Evolutionary conservation across 2,888 invertebrate species (phyloP).

Genomic region (Phragmatobia fuliginosa): DNA sequence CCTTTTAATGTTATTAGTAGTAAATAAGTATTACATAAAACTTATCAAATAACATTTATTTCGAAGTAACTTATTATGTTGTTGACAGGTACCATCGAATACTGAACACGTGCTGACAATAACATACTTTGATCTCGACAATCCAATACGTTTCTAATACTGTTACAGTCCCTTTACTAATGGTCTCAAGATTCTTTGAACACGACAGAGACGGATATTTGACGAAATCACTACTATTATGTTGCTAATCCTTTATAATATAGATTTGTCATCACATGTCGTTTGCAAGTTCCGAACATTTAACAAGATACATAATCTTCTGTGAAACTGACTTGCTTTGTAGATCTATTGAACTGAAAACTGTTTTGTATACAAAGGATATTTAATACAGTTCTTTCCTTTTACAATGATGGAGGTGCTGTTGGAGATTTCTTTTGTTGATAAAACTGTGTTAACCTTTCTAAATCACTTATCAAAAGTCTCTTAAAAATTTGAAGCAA

Average conservation of each 20-base stretch:
- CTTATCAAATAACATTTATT: too few relatives aligned
- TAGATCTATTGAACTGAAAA: conserved; percentile 4
- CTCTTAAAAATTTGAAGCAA: not conserved
- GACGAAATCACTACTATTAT: conserved; percentile 56
- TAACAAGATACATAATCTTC: conserved; percentile 7
- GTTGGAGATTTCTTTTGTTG: not conserved
- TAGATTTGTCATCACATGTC: conserved; percentile 45
- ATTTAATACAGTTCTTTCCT: not conserved
- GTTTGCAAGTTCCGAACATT: conserved; percentile 20
- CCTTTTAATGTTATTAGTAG: too few relatives aligned
- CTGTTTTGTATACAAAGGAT: not conserved
- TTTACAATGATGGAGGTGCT: not conserved
- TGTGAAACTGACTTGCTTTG: not conserved
- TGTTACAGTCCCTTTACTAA: conserved; percentile 56
- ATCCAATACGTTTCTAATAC: conserved; percentile 60
- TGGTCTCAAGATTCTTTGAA: conserved; percentile 65
- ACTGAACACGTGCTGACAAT: conserved; percentile 30
- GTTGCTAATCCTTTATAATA: conserved; percentile 59
- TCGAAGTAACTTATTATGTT: not conserved
- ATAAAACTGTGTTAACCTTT: not conserved
- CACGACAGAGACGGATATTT: conserved; percentile 57
- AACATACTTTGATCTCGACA: conserved; percentile 57
- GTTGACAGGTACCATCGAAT: not conserved
- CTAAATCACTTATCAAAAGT: not conserved
- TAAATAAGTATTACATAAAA: too few relatives aligned